Evolutionary conservation across 2,888 invertebrate species (phyloP), one percentile per base, ranked within the genome.

Genomic region (Pyralis farinalis): DNA sequence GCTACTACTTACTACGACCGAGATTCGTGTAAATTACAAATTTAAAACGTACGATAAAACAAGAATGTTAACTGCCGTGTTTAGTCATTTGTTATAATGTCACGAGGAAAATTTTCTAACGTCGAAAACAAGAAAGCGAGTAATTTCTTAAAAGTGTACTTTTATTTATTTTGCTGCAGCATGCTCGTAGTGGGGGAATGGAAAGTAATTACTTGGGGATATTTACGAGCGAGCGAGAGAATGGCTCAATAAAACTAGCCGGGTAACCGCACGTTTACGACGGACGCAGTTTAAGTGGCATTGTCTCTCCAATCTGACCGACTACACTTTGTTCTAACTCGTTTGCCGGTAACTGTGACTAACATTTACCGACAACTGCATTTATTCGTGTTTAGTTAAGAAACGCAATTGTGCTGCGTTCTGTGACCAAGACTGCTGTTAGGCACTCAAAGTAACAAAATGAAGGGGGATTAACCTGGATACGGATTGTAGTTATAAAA

Each of bases 161-260:
- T 64, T 67, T 63, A 71, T 63, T 66, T 63, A 66, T 73, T 69
- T 70, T 66, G 69, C 60, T 63, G 61, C 60, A 63, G 56, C 63
- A 64, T 60, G 71, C 67, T 68, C 62, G 58, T 64, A 71, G 69
- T 70, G 74, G 70, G 72, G 73, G 76, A 79, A 77, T 77, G 71
- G 75, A 76, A 81, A 83, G 81, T 82, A 84, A 85, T 86, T 83
- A 81, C 80, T 73, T 62, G 56, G 71, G 68, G 74, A 81, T 78
- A 81, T 84, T 85, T 83, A 84, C 78, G 82, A 82, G 70, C 75
- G 63, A 69, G 70, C 70, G 73, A 69, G 78, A 72, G 74, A 81
- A 81, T 73, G 71, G 75, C 77, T 78, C 80, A 80, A 84, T 85
- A 82, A 83, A 85, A 80, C 80, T 82, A 80, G 76, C 71, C 61